Evolutionary conservation across 2,888 invertebrate species (phyloP), one percentile per base, ranked within the genome.

Genomic region (Coelinius sp.): DNA sequence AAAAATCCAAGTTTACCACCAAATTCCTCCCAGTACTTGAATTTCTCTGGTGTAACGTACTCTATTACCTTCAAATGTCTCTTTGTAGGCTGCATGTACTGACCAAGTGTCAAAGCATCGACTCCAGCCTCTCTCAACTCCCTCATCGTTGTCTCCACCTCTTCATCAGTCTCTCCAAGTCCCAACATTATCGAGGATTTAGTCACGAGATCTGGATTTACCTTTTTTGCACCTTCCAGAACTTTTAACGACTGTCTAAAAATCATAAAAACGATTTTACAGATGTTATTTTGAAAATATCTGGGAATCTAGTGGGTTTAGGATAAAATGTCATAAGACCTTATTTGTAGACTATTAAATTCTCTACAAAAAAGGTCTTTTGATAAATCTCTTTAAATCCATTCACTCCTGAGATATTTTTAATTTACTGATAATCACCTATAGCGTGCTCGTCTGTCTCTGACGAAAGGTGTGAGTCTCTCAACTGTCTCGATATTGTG

Each of bases 21-120:
- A 5, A 92, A 88, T 22, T 89, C 88, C 87, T 97, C 94, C 97
- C 97, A 98, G 68, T 93, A 89, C 82, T 94, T 90, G 86, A 95
- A 99, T 88, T 97, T 97, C 75, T 94, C 95, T 0, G 99, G 99
- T 0, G 97, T 98, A 0, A 99, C 96, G 89, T 99, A 99, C 87
- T 99, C 99, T 52, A 93, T 93, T 0, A 98, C 95, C 89, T 95
- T 96, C 25, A 99, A 90, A 88, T 99, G 99, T 7, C 94, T 91
- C 84, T 97, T 98, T 0, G 99, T 99, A 0, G 99, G 99, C 87
- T 99, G 99, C 98, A 99, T 99, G 88, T 99, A 99, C 85, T 99
- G 99, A 0, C 99, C 99, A 4, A 99, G 89, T 0, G 99, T 99
- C 0, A 99, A 88, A 85, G 98, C 98, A 88, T 99, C 99, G 0